Base-by-base conservation (phyloP, 2,888 invertebrate genomes). In the Diplolepis rosae region DNA sequence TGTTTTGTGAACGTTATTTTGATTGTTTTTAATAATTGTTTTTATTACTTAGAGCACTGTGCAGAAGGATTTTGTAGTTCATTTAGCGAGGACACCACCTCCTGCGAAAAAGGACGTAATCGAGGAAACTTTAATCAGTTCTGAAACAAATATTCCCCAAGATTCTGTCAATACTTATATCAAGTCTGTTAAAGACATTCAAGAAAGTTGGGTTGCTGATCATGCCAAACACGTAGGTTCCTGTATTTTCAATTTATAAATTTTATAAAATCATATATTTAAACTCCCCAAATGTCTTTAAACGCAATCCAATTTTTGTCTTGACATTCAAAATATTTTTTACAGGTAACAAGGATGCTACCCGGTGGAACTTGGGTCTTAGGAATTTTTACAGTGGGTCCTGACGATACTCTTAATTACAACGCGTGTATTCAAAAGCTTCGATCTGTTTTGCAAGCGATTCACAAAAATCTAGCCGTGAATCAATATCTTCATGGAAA, bases 321-420 rank as follows among this genome's bases (percentile, higher is more conserved):
- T 48, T 68, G 72, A 48, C 28, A 30, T 68, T 48, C 39, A 15
- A 22, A 69, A 52, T 52, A 61, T 61, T 67, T 6, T 74, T 76
- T 56, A n/a, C 75, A 92, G 92, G 91, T 96, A 1, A 94, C 94
- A 1, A 92, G 96, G 88, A 97, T 97, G 96, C 90, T 97, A 74
- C 95, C 97, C 35, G 98, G 97, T 50, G 97, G 97, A 54, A 93
- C 97, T 91, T 93, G 93, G 89, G 94, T 97, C 61, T 90, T 96
- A 85, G 97, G 95, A 77, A 91, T 96, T 80, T 97, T 96, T 88
- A 90, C 95, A 32, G 92, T 93, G 67, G 93, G 93, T 18, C 91
- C 92, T 74, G 92, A 92, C 75, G 93, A 94, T 80, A 89, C 93
- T 68, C 91, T 94, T 80, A 91, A 90, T 72, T 90, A 92, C 68